phyloP scores from a whole-genome alignment of 53 echinoderm and acorn worm species.

The Temnopleurus reevesii region DNA sequence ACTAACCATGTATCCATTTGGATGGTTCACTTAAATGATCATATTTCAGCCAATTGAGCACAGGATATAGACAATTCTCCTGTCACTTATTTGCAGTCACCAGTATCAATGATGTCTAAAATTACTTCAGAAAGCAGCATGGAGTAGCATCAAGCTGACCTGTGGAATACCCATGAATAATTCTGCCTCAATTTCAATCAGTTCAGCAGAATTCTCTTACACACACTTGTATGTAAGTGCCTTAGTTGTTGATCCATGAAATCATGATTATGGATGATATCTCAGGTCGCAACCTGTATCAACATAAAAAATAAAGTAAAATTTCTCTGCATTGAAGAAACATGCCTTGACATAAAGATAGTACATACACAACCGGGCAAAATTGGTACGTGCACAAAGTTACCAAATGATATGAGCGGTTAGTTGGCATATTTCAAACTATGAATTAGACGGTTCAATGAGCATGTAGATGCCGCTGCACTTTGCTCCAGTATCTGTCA shows the following conservation, averaged over 20 bases:
- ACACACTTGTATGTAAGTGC: background rate
- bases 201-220: background rate
- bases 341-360: no score
- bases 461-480: no score
- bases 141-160: background rate
- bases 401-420: no score
- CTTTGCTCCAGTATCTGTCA: no score
- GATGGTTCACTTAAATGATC: slow-evolving; percentile 19
- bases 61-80: background rate
- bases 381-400: background rate
- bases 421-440: no score
- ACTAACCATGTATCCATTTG: background rate
- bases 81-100: slow-evolving; percentile 9
- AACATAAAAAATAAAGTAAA: background rate
- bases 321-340: background rate
- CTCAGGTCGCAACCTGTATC: background rate
- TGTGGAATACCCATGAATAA: background rate
- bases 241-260: background rate
- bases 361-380: background rate
- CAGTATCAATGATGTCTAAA: background rate
- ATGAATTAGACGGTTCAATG: no score
- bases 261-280: background rate
- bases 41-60: slow-evolving; percentile 21
- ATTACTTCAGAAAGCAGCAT: background rate
- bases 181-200: background rate